Evolutionary conservation across 2,888 invertebrate species (phyloP), one percentile per base, ranked within the genome.

Genomic region (Trichopria drosophilae): DNA sequence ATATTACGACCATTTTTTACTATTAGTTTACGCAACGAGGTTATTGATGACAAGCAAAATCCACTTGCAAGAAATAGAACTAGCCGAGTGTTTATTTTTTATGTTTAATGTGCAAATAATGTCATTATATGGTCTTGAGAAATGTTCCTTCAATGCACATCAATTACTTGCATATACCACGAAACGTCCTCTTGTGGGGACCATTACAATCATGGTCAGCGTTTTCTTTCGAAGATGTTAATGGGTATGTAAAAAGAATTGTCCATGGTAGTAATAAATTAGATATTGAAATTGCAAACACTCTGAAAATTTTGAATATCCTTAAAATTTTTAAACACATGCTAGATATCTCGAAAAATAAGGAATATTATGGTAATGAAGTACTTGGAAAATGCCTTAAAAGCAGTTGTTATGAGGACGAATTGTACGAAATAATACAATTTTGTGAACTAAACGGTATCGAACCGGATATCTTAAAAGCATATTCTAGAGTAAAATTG

Each of bases 161-260:
- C 46, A 46, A 4, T 23, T 56, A 24, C 15, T 19, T 2, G n/a
- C 56, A 56, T 29, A 12, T 51, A 23, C 19, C 50, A 20, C 12
- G 42, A 2, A 3, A 22, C 2, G 53, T 56, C 3, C 22, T 22
- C 12, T 2, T 39, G 13, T 50, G 50, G 44, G 53, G 53, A 20
- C 56, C 56, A 13, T 13, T 42, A 10, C 40, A 35, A 42, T 16
- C 35, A 1, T 49, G 41, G 44, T 48, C 48, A n/a, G 22, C 44
- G 13, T 51, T 45, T 48, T 32, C 44, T 23, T 51, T 51, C 32
- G 51, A 51, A 36, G 40, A 51, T 19, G 44, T 29, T 0, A 55
- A 51, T 45, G 37, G 44, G 2, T 34, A 40, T 31, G 18, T 45
- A 12, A 24, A 20, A 13, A 49, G 32, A 40, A 45, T 49, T 4